Conservation (phyloP, 92 coral and sea anemone genomes). For the Porites evermanni region DNA sequence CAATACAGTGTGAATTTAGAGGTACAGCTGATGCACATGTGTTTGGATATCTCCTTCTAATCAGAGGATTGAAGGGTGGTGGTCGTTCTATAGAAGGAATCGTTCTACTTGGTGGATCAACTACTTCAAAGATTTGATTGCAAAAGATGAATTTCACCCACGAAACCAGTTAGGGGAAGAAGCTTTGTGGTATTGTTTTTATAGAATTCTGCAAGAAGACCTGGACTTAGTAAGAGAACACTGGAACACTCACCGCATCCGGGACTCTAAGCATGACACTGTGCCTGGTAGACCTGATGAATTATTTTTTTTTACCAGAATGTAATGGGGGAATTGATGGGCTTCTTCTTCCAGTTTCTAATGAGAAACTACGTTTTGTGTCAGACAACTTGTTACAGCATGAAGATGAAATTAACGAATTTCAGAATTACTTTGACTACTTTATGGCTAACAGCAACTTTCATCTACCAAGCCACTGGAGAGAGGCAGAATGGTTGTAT, state of each 20-base stretch:
- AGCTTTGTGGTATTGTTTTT: conserved; percentile 60
- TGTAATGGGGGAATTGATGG: conserved; percentile 33
- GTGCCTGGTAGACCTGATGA: conserved; percentile 62
- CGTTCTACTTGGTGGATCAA: conserved; percentile 72
- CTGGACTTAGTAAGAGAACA: conserved; percentile 61
- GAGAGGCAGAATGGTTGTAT: conserved; percentile 24
- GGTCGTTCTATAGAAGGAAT: too few species aligned
- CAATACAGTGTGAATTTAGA: too few species aligned
- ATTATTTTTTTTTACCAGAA: conserved; percentile 28
- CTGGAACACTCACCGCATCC: conserved; percentile 71
- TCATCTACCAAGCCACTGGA: conserved; percentile 29
- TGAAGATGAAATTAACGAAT: conserved; percentile 34
- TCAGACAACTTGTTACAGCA: conserved; percentile 31
- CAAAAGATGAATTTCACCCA: conserved; percentile 40
- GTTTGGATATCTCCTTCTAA: too few species aligned
- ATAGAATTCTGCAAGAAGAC: conserved; percentile 37
- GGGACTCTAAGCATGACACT: conserved; percentile 65
- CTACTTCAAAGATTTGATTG: conserved; percentile 63
- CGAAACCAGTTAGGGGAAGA: conserved; percentile 55
- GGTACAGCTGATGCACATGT: too few species aligned
- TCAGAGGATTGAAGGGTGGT: too few species aligned
- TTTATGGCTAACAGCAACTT: conserved; percentile 37
- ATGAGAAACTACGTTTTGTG: conserved; percentile 16
- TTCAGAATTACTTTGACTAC: conserved; percentile 45
- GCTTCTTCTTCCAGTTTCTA: conserved; percentile 33